These are phyloP conservation scores for Siphonodentalium dalli DNA, from an alignment of 2,888 invertebrate species.

Conservation along the genomic window DNA sequence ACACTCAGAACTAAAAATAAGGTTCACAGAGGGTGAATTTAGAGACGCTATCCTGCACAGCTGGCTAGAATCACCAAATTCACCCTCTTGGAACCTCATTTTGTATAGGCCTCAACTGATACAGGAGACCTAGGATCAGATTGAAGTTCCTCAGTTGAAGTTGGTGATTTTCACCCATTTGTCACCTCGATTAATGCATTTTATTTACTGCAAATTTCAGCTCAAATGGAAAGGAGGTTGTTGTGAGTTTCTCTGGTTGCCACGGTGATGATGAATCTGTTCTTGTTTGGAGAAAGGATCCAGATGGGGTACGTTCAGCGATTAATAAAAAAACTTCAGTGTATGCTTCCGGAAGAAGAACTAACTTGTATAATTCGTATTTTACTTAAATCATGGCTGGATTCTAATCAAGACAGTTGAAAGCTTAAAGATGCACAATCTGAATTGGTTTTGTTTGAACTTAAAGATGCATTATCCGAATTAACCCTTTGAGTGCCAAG, in stretches of 20 bases:
- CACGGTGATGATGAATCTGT: constrained; percentile 68
- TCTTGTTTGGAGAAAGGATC: constrained; percentile 66
- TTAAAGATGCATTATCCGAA: too few species aligned
- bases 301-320: constrained; percentile 54
- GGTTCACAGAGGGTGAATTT: too few species aligned
- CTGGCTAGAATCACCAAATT: too few species aligned
- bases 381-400: background rate
- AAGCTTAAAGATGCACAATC: too few species aligned
- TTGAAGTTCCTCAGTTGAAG: too few species aligned
- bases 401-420: background rate
- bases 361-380: background rate
- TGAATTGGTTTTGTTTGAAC: background rate
- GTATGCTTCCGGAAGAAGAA: background rate
- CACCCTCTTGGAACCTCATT: too few species aligned
- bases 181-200: background rate
- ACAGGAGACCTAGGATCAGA: too few species aligned
- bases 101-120: too few species aligned
- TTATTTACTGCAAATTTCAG: constrained; percentile 35
- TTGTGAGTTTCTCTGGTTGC: constrained; percentile 67
- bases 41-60: too few species aligned
- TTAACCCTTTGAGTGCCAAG: too few species aligned
- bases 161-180: background rate
- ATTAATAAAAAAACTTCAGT: background rate
- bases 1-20: too few species aligned
- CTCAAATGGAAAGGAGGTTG: constrained; percentile 55